These are phyloP conservation scores for Hippopotamyrus pictus DNA, from an alignment of 2,797 vertebrate genomes.

Conservation along the genomic window DNA sequence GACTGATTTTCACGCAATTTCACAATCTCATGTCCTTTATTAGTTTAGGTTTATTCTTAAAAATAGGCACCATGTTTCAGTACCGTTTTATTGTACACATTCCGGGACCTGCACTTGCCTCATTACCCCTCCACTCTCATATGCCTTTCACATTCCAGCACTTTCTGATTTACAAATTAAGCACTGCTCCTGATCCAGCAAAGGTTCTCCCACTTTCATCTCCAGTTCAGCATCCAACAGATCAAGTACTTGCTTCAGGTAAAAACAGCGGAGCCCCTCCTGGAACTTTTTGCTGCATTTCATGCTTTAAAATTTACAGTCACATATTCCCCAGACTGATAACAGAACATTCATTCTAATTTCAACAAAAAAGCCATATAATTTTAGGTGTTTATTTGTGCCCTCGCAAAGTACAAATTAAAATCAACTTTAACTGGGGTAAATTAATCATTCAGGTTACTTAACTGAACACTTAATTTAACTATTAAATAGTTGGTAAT, in stretches of 20 bases:
- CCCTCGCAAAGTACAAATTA: background rate
- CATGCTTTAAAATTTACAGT: background rate
- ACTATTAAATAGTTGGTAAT: background rate
- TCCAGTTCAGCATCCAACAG: background rate
- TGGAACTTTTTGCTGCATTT: background rate
- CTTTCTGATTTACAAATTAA: background rate
- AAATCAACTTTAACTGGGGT: background rate
- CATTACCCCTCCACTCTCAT: background rate
- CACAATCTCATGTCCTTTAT: background rate
- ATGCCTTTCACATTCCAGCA: background rate
- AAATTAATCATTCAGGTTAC: background rate
- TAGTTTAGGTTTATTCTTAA: background rate
- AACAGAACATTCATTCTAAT: background rate
- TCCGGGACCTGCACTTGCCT: background rate
- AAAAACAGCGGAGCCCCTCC: background rate
- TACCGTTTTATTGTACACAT: background rate
- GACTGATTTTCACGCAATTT: background rate
- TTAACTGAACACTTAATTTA: background rate
- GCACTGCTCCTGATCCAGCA: background rate
- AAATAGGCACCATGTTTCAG: background rate
- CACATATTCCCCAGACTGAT: background rate
- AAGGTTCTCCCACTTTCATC: background rate
- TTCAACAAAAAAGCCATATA: background rate
- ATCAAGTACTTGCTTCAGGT: background rate
- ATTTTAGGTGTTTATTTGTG: slow-evolving; percentile 1